Percentiles rank a stretch among this genome's conserved stretches.
Evolutionary conservation across 2,113 vertebrate genomes (phyloP).

Genomic region (Grammomys dolichurus): DNA sequence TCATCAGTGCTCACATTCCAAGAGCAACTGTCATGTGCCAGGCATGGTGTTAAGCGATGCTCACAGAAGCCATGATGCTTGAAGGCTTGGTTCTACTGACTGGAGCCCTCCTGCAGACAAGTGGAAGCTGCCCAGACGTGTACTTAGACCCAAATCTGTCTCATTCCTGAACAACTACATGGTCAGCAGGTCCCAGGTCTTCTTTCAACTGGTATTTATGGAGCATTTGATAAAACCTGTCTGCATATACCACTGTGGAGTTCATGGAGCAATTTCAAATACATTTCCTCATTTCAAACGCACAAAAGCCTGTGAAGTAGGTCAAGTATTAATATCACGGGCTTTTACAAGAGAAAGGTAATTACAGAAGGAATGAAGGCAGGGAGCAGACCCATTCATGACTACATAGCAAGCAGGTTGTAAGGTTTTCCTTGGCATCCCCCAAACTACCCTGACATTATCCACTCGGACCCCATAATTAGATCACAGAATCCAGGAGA

Average conservation of each 20-base stretch:
- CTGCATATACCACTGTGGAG: constrained; percentile 19
- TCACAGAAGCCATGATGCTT: not conserved
- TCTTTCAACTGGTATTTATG: constrained; percentile 66
- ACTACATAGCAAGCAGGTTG: not conserved
- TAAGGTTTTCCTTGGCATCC: not conserved
- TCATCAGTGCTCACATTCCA: not conserved
- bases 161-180: not conserved
- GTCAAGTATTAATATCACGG: constrained; percentile 81
- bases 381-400: not conserved
- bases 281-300: constrained; percentile 69
- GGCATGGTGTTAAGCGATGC: not conserved
- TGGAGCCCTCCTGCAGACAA: not conserved
- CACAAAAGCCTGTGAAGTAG: constrained; percentile 82
- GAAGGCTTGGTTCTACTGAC: not conserved
- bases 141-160: not conserved
- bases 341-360: constrained; percentile 80
- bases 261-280: constrained; percentile 79
- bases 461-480: fast-evolving
- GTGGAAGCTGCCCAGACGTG: not conserved
- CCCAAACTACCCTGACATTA: fast-evolving
- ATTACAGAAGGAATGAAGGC: constrained; percentile 74
- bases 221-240: constrained; percentile 62
- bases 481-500: not conserved
- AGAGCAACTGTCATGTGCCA: not conserved
- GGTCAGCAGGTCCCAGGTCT: constrained; percentile 11